Conservation (phyloP, 2,888 invertebrate species). For the Drosophila suboccidentalis region DNA sequence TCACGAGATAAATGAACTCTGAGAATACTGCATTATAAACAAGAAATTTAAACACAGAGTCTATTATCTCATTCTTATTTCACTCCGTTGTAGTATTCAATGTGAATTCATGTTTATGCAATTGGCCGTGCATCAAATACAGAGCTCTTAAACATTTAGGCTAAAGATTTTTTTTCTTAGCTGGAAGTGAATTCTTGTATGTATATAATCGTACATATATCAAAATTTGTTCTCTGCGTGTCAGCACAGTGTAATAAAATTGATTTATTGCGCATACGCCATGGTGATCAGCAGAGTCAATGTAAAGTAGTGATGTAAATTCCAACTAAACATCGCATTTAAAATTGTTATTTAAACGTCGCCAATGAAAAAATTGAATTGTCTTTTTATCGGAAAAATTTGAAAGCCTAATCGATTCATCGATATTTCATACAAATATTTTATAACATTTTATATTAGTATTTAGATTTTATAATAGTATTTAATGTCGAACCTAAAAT, state of each 20-base stretch:
- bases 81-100: slow-evolving; percentile 1
- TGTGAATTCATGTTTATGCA: slow-evolving; percentile 3
- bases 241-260: slow-evolving; percentile 42
- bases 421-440: too few species aligned
- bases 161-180: slow-evolving; percentile 3
- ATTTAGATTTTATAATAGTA: too few species aligned
- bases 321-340: too few species aligned
- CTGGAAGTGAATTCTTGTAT: slow-evolving; percentile 40
- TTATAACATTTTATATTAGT: too few species aligned
- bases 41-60: background rate
- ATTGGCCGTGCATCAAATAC: slow-evolving; percentile 24
- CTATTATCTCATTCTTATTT: background rate
- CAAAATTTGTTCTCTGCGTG: slow-evolving; percentile 27
- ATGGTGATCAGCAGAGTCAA: slow-evolving; percentile 9
- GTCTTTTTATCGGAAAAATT: too few species aligned
- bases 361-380: too few species aligned
- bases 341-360: too few species aligned
- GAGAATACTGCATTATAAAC: slow-evolving; percentile 21
- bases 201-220: slow-evolving; percentile 29
- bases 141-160: slow-evolving; percentile 23
- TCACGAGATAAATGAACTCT: slow-evolving; percentile 46
- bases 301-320: too few species aligned
- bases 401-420: too few species aligned
- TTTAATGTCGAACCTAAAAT: background rate
- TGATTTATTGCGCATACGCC: slow-evolving; percentile 47